Evolutionary conservation across 2,888 invertebrate genomes (phyloP).

Genomic region (Plutella xylostella): DNA sequence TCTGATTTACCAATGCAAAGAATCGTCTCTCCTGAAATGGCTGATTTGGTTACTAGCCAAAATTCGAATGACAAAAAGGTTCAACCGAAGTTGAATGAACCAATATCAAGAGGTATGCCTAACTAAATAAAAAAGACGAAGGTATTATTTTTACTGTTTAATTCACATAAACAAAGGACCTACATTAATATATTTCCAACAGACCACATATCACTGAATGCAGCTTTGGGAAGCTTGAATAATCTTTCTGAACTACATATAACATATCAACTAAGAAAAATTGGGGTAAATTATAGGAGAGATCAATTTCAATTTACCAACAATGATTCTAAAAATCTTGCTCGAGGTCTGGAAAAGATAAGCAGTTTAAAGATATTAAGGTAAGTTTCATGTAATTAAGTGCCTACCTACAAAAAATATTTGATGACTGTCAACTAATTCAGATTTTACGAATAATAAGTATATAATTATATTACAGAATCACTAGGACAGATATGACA

Average conservation of each 20-base stretch:
- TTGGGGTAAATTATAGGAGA: constrained; percentile 47
- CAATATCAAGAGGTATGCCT: constrained; percentile 37
- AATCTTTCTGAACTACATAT: constrained; percentile 54
- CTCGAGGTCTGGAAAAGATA: constrained; percentile 54
- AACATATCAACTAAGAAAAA: constrained; percentile 45
- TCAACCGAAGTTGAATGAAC: constrained; percentile 27
- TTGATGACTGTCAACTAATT: background rate
- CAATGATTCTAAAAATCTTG: constrained; percentile 55
- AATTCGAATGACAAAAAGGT: constrained; percentile 29
- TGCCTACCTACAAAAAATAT: background rate
- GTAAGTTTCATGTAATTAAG: constrained; percentile 16
- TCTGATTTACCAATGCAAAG: constrained; percentile 51
- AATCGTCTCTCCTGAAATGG: constrained; percentile 57
- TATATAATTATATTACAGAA: constrained; percentile 28
- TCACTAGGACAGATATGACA: constrained; percentile 58
- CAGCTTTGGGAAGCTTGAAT: constrained; percentile 52
- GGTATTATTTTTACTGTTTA: no score
- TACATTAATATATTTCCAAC: no score
- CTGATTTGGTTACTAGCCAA: constrained; percentile 47
- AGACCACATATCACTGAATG: constrained; percentile 64
- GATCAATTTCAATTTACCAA: constrained; percentile 65
- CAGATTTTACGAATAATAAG: background rate
- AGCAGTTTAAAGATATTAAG: constrained; percentile 39
- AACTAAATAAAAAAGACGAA: no score
- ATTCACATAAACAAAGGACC: no score